Evolutionary conservation across 2,888 invertebrate genomes (phyloP).

Genomic region (Tuta absoluta): DNA sequence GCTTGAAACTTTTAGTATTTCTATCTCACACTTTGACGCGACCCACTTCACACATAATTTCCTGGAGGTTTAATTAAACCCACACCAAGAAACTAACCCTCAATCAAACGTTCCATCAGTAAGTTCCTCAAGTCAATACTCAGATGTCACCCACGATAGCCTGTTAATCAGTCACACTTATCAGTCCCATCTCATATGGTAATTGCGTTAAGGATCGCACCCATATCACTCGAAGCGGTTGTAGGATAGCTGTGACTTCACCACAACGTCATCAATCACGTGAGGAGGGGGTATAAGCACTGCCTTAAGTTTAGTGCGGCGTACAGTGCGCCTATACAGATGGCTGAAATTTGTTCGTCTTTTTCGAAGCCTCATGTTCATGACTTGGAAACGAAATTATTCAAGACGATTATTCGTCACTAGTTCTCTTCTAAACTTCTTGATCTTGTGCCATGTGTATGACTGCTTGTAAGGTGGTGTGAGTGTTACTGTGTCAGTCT

Average conservation of each 20-base stretch:
- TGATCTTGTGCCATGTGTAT: too few relatives aligned
- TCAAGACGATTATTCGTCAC: too few relatives aligned
- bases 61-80: neutral
- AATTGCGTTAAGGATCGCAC: conserved; percentile 63
- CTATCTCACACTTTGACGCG: too few relatives aligned
- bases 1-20: too few relatives aligned
- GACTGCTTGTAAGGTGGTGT: too few relatives aligned
- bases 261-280: conserved; percentile 71
- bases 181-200: conserved; percentile 40
- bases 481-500: too few relatives aligned
- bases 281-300: conserved; percentile 45
- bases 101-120: conserved; percentile 11
- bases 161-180: conserved; percentile 40
- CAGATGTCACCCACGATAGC: conserved; percentile 18
- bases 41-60: neutral
- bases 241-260: conserved; percentile 56
- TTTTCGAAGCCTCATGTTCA: too few relatives aligned
- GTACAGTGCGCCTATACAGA: conserved; percentile 34
- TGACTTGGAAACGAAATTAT: too few relatives aligned
- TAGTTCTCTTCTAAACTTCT: too few relatives aligned
- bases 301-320: conserved; percentile 37
- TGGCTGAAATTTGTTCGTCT: too few relatives aligned
- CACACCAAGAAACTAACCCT: neutral
- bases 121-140: conserved; percentile 19
- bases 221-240: conserved; percentile 55